Evolutionary conservation across 2,113 vertebrate species (phyloP).

Genomic region (Colinus virginianus): DNA sequence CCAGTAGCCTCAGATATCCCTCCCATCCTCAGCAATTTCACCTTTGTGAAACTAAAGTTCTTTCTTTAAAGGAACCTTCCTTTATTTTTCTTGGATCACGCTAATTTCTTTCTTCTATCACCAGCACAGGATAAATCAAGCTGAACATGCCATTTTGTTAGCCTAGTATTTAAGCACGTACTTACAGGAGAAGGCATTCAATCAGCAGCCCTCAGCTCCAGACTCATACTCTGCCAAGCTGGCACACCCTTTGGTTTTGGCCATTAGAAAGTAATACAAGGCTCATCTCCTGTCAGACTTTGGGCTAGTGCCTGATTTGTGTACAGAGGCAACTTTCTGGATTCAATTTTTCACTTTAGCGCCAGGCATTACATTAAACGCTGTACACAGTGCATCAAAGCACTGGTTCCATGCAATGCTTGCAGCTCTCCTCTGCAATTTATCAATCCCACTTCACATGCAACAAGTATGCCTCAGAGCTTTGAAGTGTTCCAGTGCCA

Average conservation of each 20-base stretch:
- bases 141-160: neutral
- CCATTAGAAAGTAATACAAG: neutral
- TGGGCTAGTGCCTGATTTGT: neutral
- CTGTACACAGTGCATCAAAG: neutral
- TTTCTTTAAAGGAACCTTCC: neutral
- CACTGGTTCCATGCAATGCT: neutral
- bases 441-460: neutral
- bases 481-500: neutral
- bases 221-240: neutral
- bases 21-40: neutral
- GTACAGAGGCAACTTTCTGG: slow-evolving; percentile 25
- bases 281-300: neutral
- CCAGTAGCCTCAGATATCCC: neutral
- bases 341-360: slow-evolving; percentile 22
- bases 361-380: neutral
- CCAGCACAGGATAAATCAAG: neutral
- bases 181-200: slow-evolving; percentile 1
- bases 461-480: neutral
- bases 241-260: neutral
- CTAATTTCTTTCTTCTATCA: neutral
- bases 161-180: neutral
- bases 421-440: neutral
- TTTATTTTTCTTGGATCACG: neutral
- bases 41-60: neutral
- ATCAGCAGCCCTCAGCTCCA: neutral